phyloP scores from a whole-genome alignment of 2,888 invertebrate genomes.

The Himalopsyche kuldschensis region DNA sequence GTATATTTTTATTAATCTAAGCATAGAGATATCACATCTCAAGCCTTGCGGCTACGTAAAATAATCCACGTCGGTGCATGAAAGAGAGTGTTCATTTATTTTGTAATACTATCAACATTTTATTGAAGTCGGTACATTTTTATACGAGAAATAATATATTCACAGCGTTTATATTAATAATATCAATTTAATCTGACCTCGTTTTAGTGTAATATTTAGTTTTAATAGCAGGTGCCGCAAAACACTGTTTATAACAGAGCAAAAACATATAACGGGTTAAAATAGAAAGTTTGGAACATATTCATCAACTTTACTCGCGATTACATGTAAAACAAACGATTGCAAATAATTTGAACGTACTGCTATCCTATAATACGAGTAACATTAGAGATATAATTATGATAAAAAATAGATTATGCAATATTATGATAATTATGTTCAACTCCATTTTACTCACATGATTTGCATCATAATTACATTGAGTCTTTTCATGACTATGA shows the following conservation, averaged over 20 bases:
- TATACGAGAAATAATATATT: not conserved
- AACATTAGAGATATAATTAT: too few species aligned
- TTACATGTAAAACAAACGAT: not conserved
- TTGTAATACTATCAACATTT: not conserved
- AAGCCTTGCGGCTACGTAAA: not conserved
- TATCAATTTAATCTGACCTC: not conserved
- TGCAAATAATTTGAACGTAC: not conserved
- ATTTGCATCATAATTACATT: too few species aligned
- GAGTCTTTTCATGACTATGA: too few species aligned
- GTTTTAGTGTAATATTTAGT: not conserved
- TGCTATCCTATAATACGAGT: not conserved
- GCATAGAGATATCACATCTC: not conserved
- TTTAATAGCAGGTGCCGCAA: not conserved
- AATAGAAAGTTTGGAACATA: not conserved
- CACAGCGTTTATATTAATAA: not conserved
- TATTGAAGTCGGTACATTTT: not conserved
- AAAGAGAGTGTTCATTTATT: not conserved
- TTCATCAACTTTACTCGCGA: not conserved
- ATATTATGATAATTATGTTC: too few species aligned
- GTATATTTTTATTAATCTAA: not conserved
- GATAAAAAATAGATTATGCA: too few species aligned
- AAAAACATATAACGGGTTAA: not conserved
- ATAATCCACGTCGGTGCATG: not conserved
- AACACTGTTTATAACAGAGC: not conserved
- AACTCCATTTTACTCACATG: too few species aligned